phyloP scores from a whole-genome alignment of 2,797 vertebrate species.

The Crypturellus tataupa region DNA sequence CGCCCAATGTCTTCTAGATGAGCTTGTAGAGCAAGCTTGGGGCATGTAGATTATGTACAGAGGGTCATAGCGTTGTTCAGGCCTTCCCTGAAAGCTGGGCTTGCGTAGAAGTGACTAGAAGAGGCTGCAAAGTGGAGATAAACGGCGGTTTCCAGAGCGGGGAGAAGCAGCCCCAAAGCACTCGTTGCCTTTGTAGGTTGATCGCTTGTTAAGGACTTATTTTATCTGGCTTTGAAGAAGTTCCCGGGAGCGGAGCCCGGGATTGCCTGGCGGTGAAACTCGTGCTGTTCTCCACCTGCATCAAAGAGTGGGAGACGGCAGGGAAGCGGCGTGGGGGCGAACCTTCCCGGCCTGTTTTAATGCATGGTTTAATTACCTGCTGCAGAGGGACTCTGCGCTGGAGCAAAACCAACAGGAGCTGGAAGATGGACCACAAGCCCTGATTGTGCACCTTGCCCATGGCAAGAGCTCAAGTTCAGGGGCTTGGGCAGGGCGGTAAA shows the following conservation, averaged over 20 bases:
- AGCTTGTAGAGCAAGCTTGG: not conserved
- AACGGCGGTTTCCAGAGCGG: not conserved
- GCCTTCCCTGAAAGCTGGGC: not conserved
- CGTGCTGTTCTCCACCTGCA: not conserved
- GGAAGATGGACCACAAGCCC: rapidly evolving
- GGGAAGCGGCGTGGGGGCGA: not conserved
- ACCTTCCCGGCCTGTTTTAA: not conserved
- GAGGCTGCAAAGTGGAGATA: not conserved
- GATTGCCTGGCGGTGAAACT: not conserved
- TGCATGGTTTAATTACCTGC: not conserved
- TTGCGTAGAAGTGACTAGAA: not conserved
- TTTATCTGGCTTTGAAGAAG: not conserved
- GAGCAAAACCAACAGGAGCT: not conserved
- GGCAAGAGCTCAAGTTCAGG: not conserved
- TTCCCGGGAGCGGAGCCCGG: rapidly evolving
- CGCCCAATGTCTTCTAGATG: not conserved
- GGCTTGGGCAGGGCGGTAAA: rapidly evolving
- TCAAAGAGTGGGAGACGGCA: not conserved
- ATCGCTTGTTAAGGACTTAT: not conserved
- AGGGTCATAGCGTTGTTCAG: not conserved
- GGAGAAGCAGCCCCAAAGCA: not conserved
- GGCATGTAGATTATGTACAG: rapidly evolving
- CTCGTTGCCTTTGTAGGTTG: not conserved
- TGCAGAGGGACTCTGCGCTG: rapidly evolving
- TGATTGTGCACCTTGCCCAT: rapidly evolving